Evolutionary conservation across 2,113 vertebrate species (phyloP).

Genomic region (Grantiella picta): DNA sequence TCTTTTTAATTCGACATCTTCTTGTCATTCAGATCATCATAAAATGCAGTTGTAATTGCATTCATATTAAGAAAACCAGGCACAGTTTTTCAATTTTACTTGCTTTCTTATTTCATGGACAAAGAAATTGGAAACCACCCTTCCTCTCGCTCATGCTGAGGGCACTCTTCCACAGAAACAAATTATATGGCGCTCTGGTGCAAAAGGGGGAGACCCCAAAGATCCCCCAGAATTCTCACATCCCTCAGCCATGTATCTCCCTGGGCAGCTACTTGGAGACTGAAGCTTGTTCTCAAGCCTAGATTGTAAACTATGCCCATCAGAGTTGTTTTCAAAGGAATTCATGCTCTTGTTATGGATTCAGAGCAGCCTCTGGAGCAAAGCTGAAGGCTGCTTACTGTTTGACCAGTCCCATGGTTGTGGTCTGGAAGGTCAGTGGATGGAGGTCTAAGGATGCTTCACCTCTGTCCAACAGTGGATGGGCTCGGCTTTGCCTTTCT

Average conservation of each 20-base stretch:
- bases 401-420: not conserved
- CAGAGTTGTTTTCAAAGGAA: not conserved
- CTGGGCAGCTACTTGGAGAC: not conserved
- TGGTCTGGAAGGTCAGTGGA: not conserved
- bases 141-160: not conserved
- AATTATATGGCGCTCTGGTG: not conserved
- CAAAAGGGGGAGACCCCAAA: not conserved
- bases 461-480: not conserved
- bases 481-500: not conserved
- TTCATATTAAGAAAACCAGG: not conserved
- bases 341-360: not conserved
- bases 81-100: not conserved
- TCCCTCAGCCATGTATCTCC: not conserved
- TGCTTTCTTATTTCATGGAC: not conserved
- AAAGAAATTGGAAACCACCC: not conserved
- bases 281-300: not conserved
- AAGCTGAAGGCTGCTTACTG: not conserved
- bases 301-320: not conserved
- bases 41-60: not conserved
- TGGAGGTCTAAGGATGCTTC: not conserved
- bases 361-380: not conserved
- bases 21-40: not conserved
- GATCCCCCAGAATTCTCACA: not conserved
- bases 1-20: not conserved
- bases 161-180: not conserved